Conservation (phyloP, 1,140 invertebrate species). For the Charaxes varanes region DNA sequence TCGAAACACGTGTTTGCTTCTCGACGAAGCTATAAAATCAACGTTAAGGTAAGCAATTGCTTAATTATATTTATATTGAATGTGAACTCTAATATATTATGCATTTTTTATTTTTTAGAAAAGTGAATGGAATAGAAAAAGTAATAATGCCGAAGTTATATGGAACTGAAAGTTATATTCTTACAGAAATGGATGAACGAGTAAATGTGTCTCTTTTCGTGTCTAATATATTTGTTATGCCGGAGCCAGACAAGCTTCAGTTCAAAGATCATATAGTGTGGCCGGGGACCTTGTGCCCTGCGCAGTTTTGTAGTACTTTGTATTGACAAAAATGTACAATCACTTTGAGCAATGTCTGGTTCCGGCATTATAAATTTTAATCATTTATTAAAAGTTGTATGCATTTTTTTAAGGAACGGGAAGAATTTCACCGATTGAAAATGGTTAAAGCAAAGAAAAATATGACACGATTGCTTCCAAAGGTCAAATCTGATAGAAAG, state of each 20-base stretch:
- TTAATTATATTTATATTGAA: too few relatives aligned
- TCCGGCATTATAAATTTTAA: too few relatives aligned
- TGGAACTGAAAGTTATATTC: slow-evolving; percentile 61
- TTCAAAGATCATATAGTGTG: too few relatives aligned
- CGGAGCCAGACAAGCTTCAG: too few relatives aligned
- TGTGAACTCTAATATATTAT: not conserved
- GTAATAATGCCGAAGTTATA: slow-evolving; percentile 59
- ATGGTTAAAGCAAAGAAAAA: slow-evolving; percentile 67
- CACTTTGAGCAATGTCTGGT: too few relatives aligned
- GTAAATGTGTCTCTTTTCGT: too few relatives aligned
- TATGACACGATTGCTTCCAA: slow-evolving; percentile 23
- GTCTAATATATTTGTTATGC: too few relatives aligned
- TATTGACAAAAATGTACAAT: too few relatives aligned
- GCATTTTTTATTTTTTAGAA: slow-evolving; percentile 35
- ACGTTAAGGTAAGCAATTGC: slow-evolving; percentile 59
- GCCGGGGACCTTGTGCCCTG: too few relatives aligned
- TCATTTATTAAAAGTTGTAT: too few relatives aligned
- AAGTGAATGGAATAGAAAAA: slow-evolving; percentile 65
- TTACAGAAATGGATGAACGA: slow-evolving; percentile 63
- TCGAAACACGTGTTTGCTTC: slow-evolving; percentile 47
- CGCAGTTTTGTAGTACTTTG: too few relatives aligned
- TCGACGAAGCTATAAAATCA: slow-evolving; percentile 47
- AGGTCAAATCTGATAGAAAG: slow-evolving; percentile 12
- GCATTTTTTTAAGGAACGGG: slow-evolving; percentile 51
- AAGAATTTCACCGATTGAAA: slow-evolving; percentile 64